Conservation (phyloP, 2,113 vertebrate genomes). For the Lucifuga dentata region DNA sequence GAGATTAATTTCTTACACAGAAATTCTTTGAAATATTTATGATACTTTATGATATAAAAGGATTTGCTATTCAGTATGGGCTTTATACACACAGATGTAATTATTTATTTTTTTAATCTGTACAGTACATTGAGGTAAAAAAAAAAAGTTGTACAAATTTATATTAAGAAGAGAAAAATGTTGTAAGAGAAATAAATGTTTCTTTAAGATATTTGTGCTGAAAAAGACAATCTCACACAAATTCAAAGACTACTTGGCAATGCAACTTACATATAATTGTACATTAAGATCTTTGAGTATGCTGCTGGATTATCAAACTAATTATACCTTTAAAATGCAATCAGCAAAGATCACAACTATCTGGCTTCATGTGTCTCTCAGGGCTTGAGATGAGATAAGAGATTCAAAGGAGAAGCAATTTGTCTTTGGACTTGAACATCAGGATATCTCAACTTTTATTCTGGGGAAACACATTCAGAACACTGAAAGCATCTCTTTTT, state of each 20-base stretch:
- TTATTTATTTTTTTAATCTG: too few relatives aligned
- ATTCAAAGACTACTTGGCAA: slow-evolving; percentile 35
- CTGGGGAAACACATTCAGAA: slow-evolving; percentile 43
- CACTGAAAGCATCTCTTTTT: slow-evolving; percentile 4
- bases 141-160: background rate
- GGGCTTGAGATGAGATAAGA: slow-evolving; percentile 63
- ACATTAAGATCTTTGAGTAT: slow-evolving; percentile 49
- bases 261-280: slow-evolving; percentile 41
- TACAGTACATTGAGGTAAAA: too few relatives aligned
- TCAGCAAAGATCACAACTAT: slow-evolving; percentile 55
- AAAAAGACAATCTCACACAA: slow-evolving; percentile 24
- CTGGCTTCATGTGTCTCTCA: slow-evolving; percentile 48
- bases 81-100: too few relatives aligned
- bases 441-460: slow-evolving; percentile 50
- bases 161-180: background rate
- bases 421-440: slow-evolving; percentile 63
- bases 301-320: slow-evolving; percentile 52
- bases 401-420: slow-evolving; percentile 54
- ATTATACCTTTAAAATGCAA: slow-evolving; percentile 73
- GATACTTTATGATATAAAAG: too few relatives aligned
- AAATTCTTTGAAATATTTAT: too few relatives aligned
- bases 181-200: too few relatives aligned
- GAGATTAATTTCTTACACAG: too few relatives aligned
- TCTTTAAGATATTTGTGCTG: slow-evolving; percentile 22
- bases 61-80: too few relatives aligned